A percentile compares a stretch with the other conserved stretches of the same genome.
Evolutionary conservation across 2,888 invertebrate species (phyloP).

Genomic region (Sinhomidia bicolor): DNA sequence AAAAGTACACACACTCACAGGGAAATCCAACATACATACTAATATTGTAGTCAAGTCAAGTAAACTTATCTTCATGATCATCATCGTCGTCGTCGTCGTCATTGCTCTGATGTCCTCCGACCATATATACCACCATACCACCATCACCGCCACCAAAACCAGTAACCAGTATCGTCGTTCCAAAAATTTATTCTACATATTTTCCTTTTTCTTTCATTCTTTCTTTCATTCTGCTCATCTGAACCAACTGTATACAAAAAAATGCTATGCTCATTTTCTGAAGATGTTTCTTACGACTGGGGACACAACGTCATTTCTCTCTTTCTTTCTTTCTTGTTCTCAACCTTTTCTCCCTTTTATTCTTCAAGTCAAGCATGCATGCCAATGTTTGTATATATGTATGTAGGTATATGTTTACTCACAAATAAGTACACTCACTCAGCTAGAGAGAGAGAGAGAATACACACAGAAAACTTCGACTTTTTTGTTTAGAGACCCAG

Average conservation of each 20-base stretch:
- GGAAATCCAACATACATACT: slow-evolving; percentile 23
- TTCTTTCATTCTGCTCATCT: no score
- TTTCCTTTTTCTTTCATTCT: no score
- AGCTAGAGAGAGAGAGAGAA: no score
- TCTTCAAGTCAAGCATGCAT: not conserved
- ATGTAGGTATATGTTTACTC: no score
- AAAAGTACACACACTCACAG: not conserved
- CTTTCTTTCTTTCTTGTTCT: no score
- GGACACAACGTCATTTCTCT: not conserved
- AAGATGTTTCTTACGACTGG: not conserved
- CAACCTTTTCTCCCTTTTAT: slow-evolving; percentile 38
- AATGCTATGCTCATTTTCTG: not conserved
- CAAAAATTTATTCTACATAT: slow-evolving; percentile 1
- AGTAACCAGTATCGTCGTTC: not conserved
- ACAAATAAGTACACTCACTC: no score
- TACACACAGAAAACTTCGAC: not conserved
- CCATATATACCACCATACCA: not conserved
- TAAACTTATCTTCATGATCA: slow-evolving; percentile 58
- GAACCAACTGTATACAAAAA: not conserved
- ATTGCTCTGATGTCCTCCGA: not conserved
- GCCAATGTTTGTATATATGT: no score
- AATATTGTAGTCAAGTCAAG: slow-evolving; percentile 68
- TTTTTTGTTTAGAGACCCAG: not conserved
- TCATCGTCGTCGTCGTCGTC: slow-evolving; percentile 21
- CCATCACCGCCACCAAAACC: no score